Conservation (phyloP, 2,113 vertebrate genomes). For the Hydrochoerus hydrochaeris region DNA sequence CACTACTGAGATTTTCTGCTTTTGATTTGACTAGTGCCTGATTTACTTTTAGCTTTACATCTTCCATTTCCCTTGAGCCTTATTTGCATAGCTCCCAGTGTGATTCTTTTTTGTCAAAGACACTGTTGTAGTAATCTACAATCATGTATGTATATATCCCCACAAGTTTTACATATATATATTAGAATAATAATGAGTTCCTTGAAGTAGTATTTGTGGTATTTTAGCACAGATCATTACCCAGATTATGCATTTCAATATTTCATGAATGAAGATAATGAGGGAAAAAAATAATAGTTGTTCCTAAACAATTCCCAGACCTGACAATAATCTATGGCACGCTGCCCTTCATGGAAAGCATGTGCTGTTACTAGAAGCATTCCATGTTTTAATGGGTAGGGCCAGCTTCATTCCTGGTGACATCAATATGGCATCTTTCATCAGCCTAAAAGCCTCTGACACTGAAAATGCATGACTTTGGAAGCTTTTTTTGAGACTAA, state of each 20-base stretch:
- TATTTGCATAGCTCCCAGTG: background rate
- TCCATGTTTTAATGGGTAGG: background rate
- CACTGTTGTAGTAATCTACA: background rate
- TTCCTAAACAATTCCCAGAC: background rate
- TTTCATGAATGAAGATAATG: background rate
- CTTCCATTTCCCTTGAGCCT: background rate
- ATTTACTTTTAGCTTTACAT: background rate
- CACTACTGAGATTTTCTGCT: background rate
- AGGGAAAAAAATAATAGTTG: background rate
- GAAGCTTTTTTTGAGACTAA: slow-evolving; percentile 60
- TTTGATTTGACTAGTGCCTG: background rate
- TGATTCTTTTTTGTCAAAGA: background rate
- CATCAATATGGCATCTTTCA: slow-evolving; percentile 43
- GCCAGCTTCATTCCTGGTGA: slow-evolving; percentile 40
- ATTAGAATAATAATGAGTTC: background rate
- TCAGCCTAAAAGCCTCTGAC: slow-evolving; percentile 58
- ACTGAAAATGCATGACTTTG: slow-evolving; percentile 36
- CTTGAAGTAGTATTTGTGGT: background rate
- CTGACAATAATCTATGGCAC: background rate
- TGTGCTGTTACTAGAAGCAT: background rate
- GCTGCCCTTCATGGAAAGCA: background rate
- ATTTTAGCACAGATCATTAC: background rate
- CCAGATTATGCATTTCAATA: background rate
- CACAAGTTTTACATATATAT: background rate
- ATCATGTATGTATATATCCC: background rate